Evolutionary conservation across 23 tunicate species (phyloP), one percentile per base, ranked within the genome.

Genomic region (Trididemnum nubilum): DNA sequence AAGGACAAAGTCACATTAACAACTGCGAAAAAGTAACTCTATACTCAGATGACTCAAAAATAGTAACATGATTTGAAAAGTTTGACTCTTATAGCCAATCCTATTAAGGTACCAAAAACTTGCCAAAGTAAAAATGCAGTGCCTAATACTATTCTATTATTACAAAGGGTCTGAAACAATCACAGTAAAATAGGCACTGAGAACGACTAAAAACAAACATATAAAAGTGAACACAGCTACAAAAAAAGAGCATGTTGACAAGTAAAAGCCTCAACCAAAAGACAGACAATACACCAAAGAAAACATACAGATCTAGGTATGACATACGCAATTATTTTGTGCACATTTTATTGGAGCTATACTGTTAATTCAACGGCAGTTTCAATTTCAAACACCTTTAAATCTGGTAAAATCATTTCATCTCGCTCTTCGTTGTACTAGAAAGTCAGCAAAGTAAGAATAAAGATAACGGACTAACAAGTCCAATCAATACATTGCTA

Each of bases 121-220:
- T n/a, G n/a, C n/a, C n/a, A n/a, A n/a, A n/a, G n/a, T n/a, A n/a
- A n/a, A n/a, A n/a, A n/a, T n/a, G n/a, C n/a, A n/a, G n/a, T n/a
- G n/a, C n/a, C n/a, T n/a, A n/a, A n/a, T n/a, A n/a, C n/a, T n/a
- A n/a, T n/a, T n/a, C n/a, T n/a, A n/a, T n/a, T n/a, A n/a, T n/a
- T n/a, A n/a, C n/a, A n/a, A n/a, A n/a, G n/a, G n/a, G n/a, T n/a
- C n/a, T n/a, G 38, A 77, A 77, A 57, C 35, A 57, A 39, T 77
- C 82, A 77, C 82, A 77, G 82, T 77, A 77, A 39, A 57, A 30
- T 54, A 77, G 82, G 82, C 82, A 77, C 82, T 67, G 74, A 67
- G 25, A 67, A 67, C 4, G 38, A 24, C 74, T 67, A 67, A 67
- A 63, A 67, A 67, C 74, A 33, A 31, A 33, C 37, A 67, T 21